These are phyloP conservation scores for Rotaria magnacalcarata DNA, from an alignment of 2,888 invertebrate genomes.

Conservation along the genomic window DNA sequence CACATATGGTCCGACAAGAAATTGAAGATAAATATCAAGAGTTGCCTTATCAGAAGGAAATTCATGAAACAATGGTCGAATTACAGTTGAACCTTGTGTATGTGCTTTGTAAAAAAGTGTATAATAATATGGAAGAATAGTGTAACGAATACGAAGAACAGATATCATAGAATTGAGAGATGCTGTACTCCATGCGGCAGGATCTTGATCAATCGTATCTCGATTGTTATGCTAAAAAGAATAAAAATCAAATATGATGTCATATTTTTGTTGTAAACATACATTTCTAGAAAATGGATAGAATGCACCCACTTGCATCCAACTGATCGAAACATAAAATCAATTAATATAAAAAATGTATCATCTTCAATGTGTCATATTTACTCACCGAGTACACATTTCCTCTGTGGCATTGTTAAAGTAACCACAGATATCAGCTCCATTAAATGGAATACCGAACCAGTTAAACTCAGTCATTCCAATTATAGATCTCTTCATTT, in stretches of 20 bases:
- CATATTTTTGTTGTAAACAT: too few relatives aligned
- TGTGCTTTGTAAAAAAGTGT: slow-evolving; percentile 61
- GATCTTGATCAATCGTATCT: slow-evolving; percentile 50
- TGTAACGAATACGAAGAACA: slow-evolving; percentile 53
- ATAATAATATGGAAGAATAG: slow-evolving; percentile 55
- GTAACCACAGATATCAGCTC: slow-evolving; percentile 49
- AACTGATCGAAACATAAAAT: too few relatives aligned
- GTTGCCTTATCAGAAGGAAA: slow-evolving; percentile 56
- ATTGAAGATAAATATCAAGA: slow-evolving; percentile 52
- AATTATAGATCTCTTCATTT: slow-evolving; percentile 40
- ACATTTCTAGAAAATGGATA: too few relatives aligned
- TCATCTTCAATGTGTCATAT: too few relatives aligned
- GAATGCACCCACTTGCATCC: too few relatives aligned
- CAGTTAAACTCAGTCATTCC: slow-evolving; percentile 55
- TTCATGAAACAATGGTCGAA: slow-evolving; percentile 76
- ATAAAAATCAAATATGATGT: background rate
- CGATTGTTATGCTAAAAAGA: slow-evolving; percentile 48
- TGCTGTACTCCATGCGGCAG: slow-evolving; percentile 63
- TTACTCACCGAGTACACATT: too few relatives aligned
- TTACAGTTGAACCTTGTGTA: slow-evolving; percentile 70
- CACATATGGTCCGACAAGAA: slow-evolving; percentile 57
- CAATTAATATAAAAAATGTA: too few relatives aligned
- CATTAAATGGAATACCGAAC: slow-evolving; percentile 51
- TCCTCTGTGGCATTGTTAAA: too few relatives aligned
- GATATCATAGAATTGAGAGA: slow-evolving; percentile 62